Evolutionary conservation across 37 sponge, comb jelly and placozoan genomes (phyloP), one percentile per base, ranked within the genome.

Genomic region (Haliclona indistincta): DNA sequence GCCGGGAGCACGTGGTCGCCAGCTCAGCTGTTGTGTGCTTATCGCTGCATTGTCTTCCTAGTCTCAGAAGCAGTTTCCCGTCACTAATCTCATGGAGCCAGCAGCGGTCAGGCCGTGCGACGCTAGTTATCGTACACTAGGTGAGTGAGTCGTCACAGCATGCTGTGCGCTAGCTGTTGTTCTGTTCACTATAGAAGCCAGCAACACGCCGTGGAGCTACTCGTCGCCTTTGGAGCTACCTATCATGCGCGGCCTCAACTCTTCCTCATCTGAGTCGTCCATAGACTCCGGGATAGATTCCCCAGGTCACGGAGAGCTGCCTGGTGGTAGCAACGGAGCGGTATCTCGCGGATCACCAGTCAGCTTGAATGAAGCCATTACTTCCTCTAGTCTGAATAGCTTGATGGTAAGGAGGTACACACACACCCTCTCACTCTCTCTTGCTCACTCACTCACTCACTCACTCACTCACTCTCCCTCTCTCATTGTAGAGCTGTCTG

Each of bases 201-300:
- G 52, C 54, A 79, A 85, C 66, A 72, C 68, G 15, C 85, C 85
- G 7, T 85, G 85, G 85, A 78, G 73, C 11, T 78, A 72, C 73
- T 63, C 68, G 2, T 26, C 64, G 7, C 54, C 61, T 10, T 71
- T 85, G 79, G 85, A 85, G 29, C 58, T 77, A 10, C 79, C 85
- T 1, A 70, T 85, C 17, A 67, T 44, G 20, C 43, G 83, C 3
- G 25, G 67, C 35, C 67, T 77, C 10, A 77, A 85, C 62, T 42
- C 36, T 22, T 65, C 68, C 62, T 38, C 58, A 25, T 76, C 77
- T 2, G 79, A 85, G 73, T 71, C 55, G 45, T 45, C 52, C 63
- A 76, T 84, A 17, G 85, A 85, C 67, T 85, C 85, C 0, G 85
- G 85, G 8, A 70, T 85, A 17, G 85, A 78, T 10, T 67, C 73